Evolutionary conservation across 2,797 vertebrate genomes (phyloP).

Genomic region (Tiaroga cobitis): DNA sequence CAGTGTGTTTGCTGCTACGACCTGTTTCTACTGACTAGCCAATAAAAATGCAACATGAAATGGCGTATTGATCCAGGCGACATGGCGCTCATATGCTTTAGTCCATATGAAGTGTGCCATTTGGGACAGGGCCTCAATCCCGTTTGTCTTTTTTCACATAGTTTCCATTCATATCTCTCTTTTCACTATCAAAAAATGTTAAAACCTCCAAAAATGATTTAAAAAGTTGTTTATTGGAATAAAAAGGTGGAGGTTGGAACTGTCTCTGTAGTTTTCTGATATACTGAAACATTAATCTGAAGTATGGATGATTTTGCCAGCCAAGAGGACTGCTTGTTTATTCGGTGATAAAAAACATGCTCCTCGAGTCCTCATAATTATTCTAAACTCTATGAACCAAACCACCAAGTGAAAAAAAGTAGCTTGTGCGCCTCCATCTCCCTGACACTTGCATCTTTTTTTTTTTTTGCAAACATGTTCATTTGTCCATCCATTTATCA

Average conservation of each 20-base stretch:
- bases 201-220: neutral
- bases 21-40: no score
- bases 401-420: neutral
- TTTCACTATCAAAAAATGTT: neutral
- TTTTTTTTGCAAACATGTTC: neutral
- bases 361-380: neutral
- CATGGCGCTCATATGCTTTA: no score
- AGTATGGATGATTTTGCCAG: neutral
- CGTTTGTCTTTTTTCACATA: neutral
- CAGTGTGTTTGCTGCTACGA: no score
- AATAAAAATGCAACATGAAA: no score
- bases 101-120: neutral
- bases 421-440: neutral
- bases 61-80: no score
- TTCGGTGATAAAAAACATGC: constrained; percentile 6
- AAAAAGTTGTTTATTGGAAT: neutral
- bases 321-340: neutral
- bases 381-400: constrained; percentile 10
- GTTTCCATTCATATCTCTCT: neutral
- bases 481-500: neutral
- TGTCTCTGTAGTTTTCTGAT: neutral
- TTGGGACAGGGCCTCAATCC: neutral
- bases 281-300: neutral
- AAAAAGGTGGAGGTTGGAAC: neutral
- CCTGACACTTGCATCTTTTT: neutral